Conservation (phyloP, 2,797 vertebrate species). For the Megaceryle alcyon region DNA sequence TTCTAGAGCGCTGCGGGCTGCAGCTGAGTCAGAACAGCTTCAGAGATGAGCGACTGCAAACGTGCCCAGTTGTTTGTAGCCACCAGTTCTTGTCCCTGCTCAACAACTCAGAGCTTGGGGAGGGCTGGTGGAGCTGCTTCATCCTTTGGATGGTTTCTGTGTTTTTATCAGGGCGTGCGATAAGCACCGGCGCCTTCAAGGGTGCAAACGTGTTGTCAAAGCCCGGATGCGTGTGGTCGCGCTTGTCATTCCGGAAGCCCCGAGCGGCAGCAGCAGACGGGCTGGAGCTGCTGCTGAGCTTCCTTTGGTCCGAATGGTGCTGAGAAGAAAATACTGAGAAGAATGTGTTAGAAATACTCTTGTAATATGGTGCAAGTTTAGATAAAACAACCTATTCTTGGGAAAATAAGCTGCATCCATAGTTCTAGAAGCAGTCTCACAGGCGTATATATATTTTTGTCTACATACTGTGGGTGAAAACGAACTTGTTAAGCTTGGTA, state of each 20-base stretch:
- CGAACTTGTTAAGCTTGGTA: background rate
- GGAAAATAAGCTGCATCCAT: background rate
- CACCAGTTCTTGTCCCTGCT: background rate
- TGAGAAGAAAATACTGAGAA: background rate
- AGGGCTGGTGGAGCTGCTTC: background rate
- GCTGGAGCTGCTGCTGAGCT: background rate
- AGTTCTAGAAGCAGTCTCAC: background rate
- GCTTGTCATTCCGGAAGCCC: background rate
- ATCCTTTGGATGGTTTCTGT: background rate
- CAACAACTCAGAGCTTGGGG: background rate
- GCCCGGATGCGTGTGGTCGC: background rate
- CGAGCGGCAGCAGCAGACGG: rapidly evolving
- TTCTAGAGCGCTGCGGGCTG: background rate
- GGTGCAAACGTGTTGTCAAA: background rate
- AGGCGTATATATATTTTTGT: rapidly evolving
- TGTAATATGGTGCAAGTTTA: background rate
- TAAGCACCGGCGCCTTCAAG: rapidly evolving
- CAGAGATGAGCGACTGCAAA: background rate
- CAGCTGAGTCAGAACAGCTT: background rate
- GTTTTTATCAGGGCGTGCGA: background rate
- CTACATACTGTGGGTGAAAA: background rate
- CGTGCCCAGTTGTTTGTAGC: background rate
- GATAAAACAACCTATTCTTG: rapidly evolving
- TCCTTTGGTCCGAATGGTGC: rapidly evolving
- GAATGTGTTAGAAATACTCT: background rate